Evolutionary conservation across 2,113 vertebrate species (phyloP).

Genomic region (Phoenicopterus ruber): DNA sequence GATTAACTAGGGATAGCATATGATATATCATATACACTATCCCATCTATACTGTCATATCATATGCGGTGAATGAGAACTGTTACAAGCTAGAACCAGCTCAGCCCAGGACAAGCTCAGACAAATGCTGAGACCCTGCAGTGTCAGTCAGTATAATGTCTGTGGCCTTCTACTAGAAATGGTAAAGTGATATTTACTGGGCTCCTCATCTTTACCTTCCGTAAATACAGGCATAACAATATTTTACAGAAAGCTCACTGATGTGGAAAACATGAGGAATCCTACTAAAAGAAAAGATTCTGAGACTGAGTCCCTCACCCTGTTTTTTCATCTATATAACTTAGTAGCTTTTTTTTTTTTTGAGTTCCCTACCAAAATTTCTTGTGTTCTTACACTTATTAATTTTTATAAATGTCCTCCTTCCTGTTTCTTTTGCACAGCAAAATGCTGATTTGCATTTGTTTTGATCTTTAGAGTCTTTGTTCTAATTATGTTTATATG

Average conservation of each 20-base stretch:
- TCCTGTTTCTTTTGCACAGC: neutral
- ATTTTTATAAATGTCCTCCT: neutral
- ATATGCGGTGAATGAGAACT: neutral
- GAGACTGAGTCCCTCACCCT: neutral
- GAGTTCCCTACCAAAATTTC: neutral
- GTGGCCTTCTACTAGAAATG: neutral
- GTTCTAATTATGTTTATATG: neutral
- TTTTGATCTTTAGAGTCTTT: neutral
- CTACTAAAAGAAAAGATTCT: neutral
- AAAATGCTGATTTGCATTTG: neutral
- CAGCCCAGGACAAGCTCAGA: neutral
- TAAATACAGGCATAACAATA: neutral
- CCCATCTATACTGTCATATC: neutral
- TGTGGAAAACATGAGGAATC: neutral
- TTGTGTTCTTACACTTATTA: neutral
- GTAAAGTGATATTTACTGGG: neutral
- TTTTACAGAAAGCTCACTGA: neutral
- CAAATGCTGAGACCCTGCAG: neutral
- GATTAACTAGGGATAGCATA: neutral
- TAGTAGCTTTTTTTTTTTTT: neutral
- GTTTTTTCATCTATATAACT: neutral
- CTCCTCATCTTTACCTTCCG: neutral
- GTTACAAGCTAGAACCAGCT: neutral
- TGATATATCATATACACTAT: neutral
- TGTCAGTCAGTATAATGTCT: neutral